These are phyloP conservation scores for Cyprinodon brontotheroides DNA, from an alignment of 2,113 vertebrate genomes.

Conservation along the genomic window DNA sequence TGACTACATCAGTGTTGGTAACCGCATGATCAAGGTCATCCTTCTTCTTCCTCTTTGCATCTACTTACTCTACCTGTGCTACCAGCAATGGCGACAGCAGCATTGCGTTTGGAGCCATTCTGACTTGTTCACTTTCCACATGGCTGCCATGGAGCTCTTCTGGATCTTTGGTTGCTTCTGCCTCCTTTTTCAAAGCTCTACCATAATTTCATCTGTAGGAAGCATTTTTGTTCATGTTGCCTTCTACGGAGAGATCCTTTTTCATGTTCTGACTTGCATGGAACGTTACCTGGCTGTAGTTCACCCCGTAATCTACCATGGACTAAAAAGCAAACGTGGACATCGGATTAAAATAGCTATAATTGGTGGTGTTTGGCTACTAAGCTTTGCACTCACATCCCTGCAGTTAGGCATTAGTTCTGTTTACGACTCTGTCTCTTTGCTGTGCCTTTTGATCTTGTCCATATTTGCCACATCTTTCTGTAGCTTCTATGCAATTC, in stretches of 20 bases:
- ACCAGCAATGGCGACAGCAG: background rate
- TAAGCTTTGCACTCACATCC: background rate
- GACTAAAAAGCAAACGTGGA: background rate
- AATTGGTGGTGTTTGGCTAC: conserved; percentile 17
- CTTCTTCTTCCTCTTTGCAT: background rate
- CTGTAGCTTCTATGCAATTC: conserved; percentile 29
- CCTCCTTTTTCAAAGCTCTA: background rate
- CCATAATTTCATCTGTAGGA: background rate
- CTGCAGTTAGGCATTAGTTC: background rate
- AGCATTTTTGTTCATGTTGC: rapidly evolving
- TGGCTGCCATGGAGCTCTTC: conserved; percentile 11
- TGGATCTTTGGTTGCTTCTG: background rate
- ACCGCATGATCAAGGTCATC: rapidly evolving
- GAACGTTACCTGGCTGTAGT: conserved; percentile 41
- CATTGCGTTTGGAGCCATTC: background rate
- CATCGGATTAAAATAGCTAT: conserved; percentile 4
- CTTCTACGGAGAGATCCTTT: background rate
- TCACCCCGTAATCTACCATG: conserved; percentile 23
- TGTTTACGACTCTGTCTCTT: rapidly evolving
- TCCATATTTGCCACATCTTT: background rate
- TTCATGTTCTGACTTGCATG: conserved; percentile 36
- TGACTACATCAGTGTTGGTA: background rate
- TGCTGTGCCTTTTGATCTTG: rapidly evolving
- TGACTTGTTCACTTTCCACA: conserved; percentile 24
- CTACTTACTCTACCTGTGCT: conserved; percentile 7